Base-by-base conservation (phyloP, 2,888 invertebrate genomes). In the Ephialtes manifestator region DNA sequence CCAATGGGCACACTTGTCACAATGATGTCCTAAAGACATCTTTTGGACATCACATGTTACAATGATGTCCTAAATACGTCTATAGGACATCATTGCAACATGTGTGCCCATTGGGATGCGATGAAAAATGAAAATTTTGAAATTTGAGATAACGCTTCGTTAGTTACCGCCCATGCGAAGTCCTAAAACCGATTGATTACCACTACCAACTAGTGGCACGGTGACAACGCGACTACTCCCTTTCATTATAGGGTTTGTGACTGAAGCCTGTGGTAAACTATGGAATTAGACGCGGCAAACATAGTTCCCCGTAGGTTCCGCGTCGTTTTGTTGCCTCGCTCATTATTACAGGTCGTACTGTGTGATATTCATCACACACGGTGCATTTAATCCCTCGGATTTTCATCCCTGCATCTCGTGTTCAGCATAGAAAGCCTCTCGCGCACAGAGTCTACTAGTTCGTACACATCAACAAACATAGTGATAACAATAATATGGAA, bases 131-230 rank as follows among this genome's bases (percentile, higher is more conserved):
- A n/a, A n/a, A n/a, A n/a, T n/a, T n/a, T n/a, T n/a, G n/a, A n/a
- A n/a, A n/a, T n/a, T n/a, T n/a, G n/a, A n/a, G n/a, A 70, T 18
- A 71, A 82, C 51, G 48, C 67, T 79, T 79, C 35, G 53, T 83
- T 75, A 75, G 74, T 79, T 74, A 11, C 63, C n/a, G 11, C 20
- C 55, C 46, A 77, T 39, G 77, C 67, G 67, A 83, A 71, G 28
- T 48, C 48, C 67, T 72, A 78, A 83, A 83, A 78, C 46, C 77
- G 72, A 83, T 78, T 83, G 77, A 83, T 78, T 72, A 83, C 46
- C 39, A 28, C 28, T 31, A 39, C 80, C 39, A 39, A 60, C n/a
- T 67, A 35, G 60, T 53, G 60, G 53, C 20, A 10, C 53, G 10
- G 53, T 20, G 53, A 55, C 53, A 55, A 11, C 0, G 10, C 24